Base-by-base conservation (phyloP, 2,888 invertebrate species). In the Rhingia campestris region DNA sequence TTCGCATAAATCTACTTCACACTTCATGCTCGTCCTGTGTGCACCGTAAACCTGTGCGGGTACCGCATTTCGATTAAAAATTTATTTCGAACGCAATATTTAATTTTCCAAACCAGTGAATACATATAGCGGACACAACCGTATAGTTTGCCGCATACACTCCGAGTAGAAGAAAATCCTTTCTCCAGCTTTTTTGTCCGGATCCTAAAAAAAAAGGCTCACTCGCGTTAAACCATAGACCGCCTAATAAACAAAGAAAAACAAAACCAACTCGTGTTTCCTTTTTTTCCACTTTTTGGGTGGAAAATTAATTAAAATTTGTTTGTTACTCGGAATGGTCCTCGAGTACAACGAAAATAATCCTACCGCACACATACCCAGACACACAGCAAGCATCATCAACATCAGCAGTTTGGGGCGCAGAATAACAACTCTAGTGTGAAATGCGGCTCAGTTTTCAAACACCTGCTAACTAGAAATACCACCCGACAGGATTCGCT, bases 41-140 rank as follows among this genome's bases (percentile, higher is more conserved):
- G 35, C 32, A 30, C 12, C 1, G 12, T 51, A 14, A 35, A 54
- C 58, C 51, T 63, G 49, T 33, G 45, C n/a, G 32, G 14, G 39
- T 61, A 70, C 84, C 80, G 84, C 59, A 84, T 74, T 84, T 84
- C 84, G 84, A 84, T 84, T 84, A 84, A 84, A 84, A 84, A 80
- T 84, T 80, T 84, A 84, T 84, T 80, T 80, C 80, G 74, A 84
- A 84, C 84, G 84, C 80, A 84, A 79, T 84, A 84, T 84, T 84
- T 84, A 84, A 84, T 84, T 84, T 84, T 84, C 84, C 84, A 35
- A 84, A 84, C 84, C 84, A 84, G 84, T 84, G 84, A 84, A 84
- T 70, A 56, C 22, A 22, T 47, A 70, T 41, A 66, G 64, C 69
- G 74, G 74, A 75, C 69, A 43, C 37, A 49, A 61, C 70, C 59